phyloP scores from a whole-genome alignment of 2,888 invertebrate genomes.

The Lagria hirta region DNA sequence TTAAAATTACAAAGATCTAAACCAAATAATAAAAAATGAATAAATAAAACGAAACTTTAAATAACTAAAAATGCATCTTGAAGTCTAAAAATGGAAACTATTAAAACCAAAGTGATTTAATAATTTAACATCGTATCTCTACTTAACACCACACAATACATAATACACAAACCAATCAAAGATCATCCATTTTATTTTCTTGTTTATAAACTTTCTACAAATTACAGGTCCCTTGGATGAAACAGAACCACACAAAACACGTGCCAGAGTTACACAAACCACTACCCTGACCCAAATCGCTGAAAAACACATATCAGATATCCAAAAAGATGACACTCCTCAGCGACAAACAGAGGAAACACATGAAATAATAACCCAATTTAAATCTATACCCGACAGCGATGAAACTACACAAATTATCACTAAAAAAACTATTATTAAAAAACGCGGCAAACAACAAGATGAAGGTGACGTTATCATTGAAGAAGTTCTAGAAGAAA shows the following conservation, averaged over 20 bases:
- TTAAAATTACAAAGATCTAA: slow-evolving; percentile 25
- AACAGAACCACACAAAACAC: slow-evolving; percentile 51
- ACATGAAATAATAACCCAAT: slow-evolving; percentile 64
- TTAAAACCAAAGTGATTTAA: slow-evolving; percentile 10
- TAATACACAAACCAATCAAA: slow-evolving; percentile 23
- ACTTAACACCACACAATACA: slow-evolving; percentile 29
- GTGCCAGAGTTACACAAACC: slow-evolving; percentile 50
- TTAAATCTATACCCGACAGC: slow-evolving; percentile 57
- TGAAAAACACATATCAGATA: slow-evolving; percentile 48
- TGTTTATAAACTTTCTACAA: too few species aligned
- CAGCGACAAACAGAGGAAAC: slow-evolving; percentile 54
- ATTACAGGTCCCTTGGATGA: slow-evolving; percentile 53
- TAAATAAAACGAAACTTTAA: slow-evolving; percentile 3
- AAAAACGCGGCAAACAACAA: slow-evolving; percentile 42
- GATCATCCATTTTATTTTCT: slow-evolving; percentile 5
- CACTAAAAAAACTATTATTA: slow-evolving; percentile 60
- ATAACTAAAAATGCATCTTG: slow-evolving; percentile 11
- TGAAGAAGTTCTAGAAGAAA: slow-evolving; percentile 56
- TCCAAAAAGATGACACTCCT: slow-evolving; percentile 40
- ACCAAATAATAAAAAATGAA: slow-evolving; percentile 12
- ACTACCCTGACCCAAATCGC: slow-evolving; percentile 43
- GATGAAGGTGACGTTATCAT: slow-evolving; percentile 58
- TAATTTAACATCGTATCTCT: slow-evolving; percentile 14
- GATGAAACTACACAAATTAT: slow-evolving; percentile 60
- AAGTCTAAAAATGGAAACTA: slow-evolving; percentile 18